Conservation (phyloP, 2,888 invertebrate genomes). For the Zygogramma bicolorata region DNA sequence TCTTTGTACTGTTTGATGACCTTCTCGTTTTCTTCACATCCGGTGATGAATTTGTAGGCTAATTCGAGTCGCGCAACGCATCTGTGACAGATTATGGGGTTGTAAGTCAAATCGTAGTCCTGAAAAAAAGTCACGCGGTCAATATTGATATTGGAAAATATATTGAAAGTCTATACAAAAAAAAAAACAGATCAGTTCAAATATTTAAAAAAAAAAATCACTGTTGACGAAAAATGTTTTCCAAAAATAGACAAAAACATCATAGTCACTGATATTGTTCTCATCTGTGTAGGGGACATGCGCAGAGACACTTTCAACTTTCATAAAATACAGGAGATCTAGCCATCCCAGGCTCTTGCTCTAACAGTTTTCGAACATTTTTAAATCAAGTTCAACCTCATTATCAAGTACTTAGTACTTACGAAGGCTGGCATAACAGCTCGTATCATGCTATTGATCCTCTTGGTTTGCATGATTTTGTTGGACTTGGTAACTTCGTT, state of each 20-base stretch:
- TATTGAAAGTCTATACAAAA: neutral
- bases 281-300: no score
- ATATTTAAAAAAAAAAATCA: neutral
- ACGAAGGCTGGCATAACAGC: constrained; percentile 26
- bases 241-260: neutral
- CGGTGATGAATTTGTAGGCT: constrained; percentile 16
- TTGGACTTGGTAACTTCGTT: constrained; percentile 10
- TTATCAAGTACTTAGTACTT: constrained; percentile 8
- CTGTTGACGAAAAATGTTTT: neutral
- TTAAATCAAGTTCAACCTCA: no score
- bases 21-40: constrained; percentile 4
- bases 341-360: no score
- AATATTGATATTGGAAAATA: no score
- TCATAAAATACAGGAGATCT: no score
- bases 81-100: constrained; percentile 17
- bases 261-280: neutral
- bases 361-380: no score
- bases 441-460: constrained; percentile 11
- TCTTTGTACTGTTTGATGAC: constrained; percentile 11
- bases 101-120: constrained; percentile 12
- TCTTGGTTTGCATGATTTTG: constrained; percentile 13
- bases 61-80: constrained; percentile 12
- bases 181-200: neutral
- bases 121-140: no score
- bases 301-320: no score